These are phyloP conservation scores for Euplexia lucipara DNA, from an alignment of 2,888 invertebrate genomes.

Conservation along the genomic window DNA sequence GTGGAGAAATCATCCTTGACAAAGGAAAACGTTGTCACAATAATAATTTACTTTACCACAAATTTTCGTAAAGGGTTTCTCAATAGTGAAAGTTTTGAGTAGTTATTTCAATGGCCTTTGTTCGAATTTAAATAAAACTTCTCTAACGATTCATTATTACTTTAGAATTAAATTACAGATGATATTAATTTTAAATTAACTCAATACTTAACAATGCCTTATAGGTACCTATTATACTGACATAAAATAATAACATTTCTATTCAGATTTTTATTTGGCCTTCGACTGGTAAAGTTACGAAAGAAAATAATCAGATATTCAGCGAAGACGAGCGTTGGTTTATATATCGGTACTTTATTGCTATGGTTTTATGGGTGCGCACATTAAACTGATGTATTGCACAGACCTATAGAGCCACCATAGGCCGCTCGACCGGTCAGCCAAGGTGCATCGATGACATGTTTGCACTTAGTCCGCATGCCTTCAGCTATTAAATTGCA, in stretches of 20 bases:
- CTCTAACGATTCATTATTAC: background rate
- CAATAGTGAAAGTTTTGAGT: constrained; percentile 30
- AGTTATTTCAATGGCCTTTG: background rate
- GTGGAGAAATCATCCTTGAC: constrained; percentile 22
- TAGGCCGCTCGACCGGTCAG: constrained; percentile 5
- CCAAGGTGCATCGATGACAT: constrained; percentile 50
- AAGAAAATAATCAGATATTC: constrained; percentile 75
- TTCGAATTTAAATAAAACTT: background rate
- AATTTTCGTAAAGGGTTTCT: constrained; percentile 33
- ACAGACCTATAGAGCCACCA: constrained; percentile 4
- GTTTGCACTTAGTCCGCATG: constrained; percentile 47
- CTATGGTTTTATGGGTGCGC: constrained; percentile 66
- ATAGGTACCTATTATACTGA: background rate
- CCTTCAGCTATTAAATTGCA: constrained; percentile 42
- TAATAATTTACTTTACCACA: constrained; percentile 34
- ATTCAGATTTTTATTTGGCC: constrained; percentile 59
- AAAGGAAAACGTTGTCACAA: constrained; percentile 27
- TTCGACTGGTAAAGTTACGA: constrained; percentile 68
- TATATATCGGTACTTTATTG: constrained; percentile 73
- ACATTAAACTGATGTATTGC: constrained; percentile 37
- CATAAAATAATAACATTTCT: constrained; percentile 51
- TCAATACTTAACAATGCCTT: background rate
- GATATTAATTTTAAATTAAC: constrained; percentile 18
- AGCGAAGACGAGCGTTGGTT: constrained; percentile 73
- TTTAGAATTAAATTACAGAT: background rate